A percentile compares a stretch with the other conserved stretches of the same genome.
These are phyloP conservation scores for Sapayoa aenigma DNA, from an alignment of 2,113 vertebrate species.

Conservation along the genomic window DNA sequence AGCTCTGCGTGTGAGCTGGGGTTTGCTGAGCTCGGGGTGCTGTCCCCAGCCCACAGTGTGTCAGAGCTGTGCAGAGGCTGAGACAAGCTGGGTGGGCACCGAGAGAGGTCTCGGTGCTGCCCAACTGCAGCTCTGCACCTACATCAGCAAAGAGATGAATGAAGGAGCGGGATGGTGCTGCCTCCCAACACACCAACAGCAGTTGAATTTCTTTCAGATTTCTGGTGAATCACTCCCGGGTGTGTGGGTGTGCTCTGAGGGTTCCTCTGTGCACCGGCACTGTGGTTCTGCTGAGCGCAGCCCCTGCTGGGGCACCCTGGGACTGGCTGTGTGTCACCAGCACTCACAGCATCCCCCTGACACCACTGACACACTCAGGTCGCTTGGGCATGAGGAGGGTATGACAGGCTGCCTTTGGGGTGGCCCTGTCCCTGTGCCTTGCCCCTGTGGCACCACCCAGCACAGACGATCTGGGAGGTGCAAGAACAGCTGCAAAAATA, in stretches of 20 bases:
- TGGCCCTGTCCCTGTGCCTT: background rate
- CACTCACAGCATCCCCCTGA: rapidly evolving
- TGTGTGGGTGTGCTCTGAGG: rapidly evolving
- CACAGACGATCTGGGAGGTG: rapidly evolving
- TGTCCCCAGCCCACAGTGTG: background rate
- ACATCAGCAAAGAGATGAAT: conserved; percentile 7
- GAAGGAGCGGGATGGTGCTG: conserved; percentile 22
- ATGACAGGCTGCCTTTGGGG: background rate
- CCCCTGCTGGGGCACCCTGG: background rate
- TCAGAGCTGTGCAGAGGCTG: background rate
- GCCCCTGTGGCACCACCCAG: rapidly evolving
- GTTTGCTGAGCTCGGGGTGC: background rate
- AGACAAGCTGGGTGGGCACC: background rate
- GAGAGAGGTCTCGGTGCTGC: background rate
- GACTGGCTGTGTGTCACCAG: rapidly evolving
- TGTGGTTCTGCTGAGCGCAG: rapidly evolving
- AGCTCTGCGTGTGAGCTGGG: background rate
- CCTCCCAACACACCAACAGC: background rate
- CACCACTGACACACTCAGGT: rapidly evolving
- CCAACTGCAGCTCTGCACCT: background rate
- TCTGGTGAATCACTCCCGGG: background rate
- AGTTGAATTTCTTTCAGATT: background rate
- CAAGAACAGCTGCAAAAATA: background rate
- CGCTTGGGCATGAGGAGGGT: rapidly evolving
- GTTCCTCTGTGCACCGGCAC: background rate